Percentiles rank a stretch among this genome's conserved stretches.
These are phyloP conservation scores for Cyanoliseus patagonus DNA, from an alignment of 2,113 vertebrate species.

Conservation along the genomic window DNA sequence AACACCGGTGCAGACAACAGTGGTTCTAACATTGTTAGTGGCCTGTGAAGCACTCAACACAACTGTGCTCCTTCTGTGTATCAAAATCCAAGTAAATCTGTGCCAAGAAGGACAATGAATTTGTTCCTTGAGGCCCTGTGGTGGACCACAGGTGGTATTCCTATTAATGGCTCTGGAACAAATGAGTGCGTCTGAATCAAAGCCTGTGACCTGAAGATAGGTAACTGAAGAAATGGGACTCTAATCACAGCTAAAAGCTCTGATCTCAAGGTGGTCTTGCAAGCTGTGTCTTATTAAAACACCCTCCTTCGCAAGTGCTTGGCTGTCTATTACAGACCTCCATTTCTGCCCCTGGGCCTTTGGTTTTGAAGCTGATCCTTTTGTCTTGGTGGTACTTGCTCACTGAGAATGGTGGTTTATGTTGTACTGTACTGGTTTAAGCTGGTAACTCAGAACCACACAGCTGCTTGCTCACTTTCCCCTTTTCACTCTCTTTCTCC, in stretches of 20 bases:
- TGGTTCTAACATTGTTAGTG: background rate
- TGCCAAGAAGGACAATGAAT: background rate
- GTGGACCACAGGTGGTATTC: background rate
- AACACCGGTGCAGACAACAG: background rate
- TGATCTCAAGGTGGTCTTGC: background rate
- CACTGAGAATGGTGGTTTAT: background rate
- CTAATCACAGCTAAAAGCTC: background rate
- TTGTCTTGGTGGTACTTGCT: background rate
- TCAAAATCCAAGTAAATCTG: background rate
- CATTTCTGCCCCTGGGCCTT: background rate
- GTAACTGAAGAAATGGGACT: background rate
- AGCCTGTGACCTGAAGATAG: background rate
- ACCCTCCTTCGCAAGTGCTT: background rate
- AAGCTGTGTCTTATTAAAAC: background rate
- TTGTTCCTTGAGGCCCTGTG: background rate
- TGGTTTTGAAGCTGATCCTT: background rate
- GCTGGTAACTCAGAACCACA: background rate
- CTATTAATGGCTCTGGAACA: background rate
- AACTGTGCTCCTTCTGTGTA: background rate
- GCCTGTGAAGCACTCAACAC: background rate
- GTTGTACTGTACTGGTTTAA: background rate
- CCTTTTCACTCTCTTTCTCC: background rate
- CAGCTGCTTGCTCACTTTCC: background rate
- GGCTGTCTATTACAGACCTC: background rate
- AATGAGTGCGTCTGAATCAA: background rate